A percentile compares a stretch with the other conserved stretches of the same genome.
phyloP scores from a whole-genome alignment of 2,888 invertebrate genomes.

The Cantharis lateralis region DNA sequence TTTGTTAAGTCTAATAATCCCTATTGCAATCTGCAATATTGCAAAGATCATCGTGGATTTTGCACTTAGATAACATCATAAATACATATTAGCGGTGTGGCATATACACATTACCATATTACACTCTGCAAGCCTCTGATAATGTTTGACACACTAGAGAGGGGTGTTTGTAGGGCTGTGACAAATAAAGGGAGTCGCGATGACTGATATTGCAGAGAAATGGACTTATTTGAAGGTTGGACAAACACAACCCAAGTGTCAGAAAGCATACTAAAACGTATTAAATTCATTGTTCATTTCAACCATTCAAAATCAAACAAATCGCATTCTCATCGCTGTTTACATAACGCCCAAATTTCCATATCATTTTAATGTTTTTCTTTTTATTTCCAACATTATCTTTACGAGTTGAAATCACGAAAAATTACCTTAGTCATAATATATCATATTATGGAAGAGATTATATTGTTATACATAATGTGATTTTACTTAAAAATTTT shows the following conservation, averaged over 20 bases:
- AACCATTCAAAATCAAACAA: background rate
- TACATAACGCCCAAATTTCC: background rate
- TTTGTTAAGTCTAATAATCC: conserved; percentile 48
- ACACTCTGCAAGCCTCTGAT: conserved; percentile 38
- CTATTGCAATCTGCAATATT: conserved; percentile 44
- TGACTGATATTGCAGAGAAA: conserved; percentile 33
- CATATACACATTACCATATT: conserved; percentile 42
- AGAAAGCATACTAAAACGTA: conserved; percentile 11
- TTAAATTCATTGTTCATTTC: conserved; percentile 12
- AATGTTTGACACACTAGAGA: conserved; percentile 36
- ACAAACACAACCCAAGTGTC: conserved; percentile 29
- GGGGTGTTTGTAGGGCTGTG: conserved; percentile 24
- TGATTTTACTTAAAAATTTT: too few relatives aligned
- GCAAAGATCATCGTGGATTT: conserved; percentile 31
- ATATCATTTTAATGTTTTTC: background rate
- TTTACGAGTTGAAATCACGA: background rate
- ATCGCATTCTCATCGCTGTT: background rate
- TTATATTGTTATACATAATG: too few relatives aligned
- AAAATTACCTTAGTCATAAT: background rate
- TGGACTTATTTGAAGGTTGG: conserved; percentile 33
- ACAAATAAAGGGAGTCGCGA: conserved; percentile 30
- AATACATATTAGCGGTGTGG: conserved; percentile 45
- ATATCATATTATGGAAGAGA: too few relatives aligned
- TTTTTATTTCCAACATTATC: background rate
- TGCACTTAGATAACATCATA: conserved; percentile 42